Conservation (phyloP, 2,888 invertebrate species). For the Drosophila mettleri region DNA sequence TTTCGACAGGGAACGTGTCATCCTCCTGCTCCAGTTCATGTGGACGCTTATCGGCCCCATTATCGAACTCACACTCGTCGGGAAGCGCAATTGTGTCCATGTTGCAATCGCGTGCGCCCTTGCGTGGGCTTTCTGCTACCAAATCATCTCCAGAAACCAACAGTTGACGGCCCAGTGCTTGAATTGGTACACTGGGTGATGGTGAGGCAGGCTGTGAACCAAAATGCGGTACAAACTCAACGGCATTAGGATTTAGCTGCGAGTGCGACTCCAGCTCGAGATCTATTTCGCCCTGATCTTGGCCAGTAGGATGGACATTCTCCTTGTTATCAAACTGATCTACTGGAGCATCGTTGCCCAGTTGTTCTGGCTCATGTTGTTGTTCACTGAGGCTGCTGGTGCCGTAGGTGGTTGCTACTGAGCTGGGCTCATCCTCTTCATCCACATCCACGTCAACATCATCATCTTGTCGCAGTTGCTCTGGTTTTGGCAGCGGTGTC, state of each 20-base stretch:
- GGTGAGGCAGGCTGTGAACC: conserved; percentile 84
- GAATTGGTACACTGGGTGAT: conserved; percentile 45
- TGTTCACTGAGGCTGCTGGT: conserved; percentile 81
- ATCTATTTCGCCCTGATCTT: conserved; percentile 36
- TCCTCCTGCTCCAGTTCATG: conserved; percentile 80
- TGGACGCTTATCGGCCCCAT: conserved; percentile 83
- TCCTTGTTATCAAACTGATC: conserved; percentile 62
- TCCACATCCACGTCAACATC: conserved; percentile 31
- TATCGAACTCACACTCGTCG: conserved; percentile 81
- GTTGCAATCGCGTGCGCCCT: conserved; percentile 85
- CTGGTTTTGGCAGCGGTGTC: conserved; percentile 24
- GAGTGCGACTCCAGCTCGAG: conserved; percentile 88
- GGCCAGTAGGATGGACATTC: conserved; percentile 52
- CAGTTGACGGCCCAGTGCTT: conserved; percentile 61
- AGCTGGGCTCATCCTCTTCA: conserved; percentile 81
- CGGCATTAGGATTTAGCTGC: conserved; percentile 93
- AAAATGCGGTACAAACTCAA: conserved; percentile 89
- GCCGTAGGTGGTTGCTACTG: conserved; percentile 82
- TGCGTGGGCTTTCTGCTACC: conserved; percentile 90
- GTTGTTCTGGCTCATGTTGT: conserved; percentile 40
- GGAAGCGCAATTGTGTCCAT: conserved; percentile 84
- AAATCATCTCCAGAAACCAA: conserved; percentile 81
- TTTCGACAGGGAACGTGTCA: conserved; percentile 52
- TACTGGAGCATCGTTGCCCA: conserved; percentile 5
- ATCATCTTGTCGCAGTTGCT: conserved; percentile 26